These are phyloP conservation scores for Leptarthrus brevirostris DNA, from an alignment of 2,888 invertebrate species.

Conservation along the genomic window DNA sequence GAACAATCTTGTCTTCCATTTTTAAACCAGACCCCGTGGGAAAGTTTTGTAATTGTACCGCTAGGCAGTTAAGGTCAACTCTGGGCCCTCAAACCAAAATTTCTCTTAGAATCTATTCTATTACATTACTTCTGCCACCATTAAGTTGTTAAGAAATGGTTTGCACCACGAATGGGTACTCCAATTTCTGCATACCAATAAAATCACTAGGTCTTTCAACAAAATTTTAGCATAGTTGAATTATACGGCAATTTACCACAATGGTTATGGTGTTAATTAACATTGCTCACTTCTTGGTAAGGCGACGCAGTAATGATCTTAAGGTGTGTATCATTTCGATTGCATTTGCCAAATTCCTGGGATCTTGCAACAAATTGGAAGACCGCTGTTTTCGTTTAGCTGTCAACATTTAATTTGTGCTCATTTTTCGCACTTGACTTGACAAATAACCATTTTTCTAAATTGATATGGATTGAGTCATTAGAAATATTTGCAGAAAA, in stretches of 20 bases:
- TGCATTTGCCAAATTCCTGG: neutral
- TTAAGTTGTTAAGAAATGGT: no score
- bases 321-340: neutral
- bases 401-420: conserved; percentile 11
- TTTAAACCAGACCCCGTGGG: no score
- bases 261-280: conserved; percentile 41
- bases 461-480: conserved; percentile 36
- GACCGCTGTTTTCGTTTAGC: neutral
- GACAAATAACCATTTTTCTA: conserved; percentile 32
- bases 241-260: conserved; percentile 3
- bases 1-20: no score
- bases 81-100: no score
- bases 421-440: conserved; percentile 38
- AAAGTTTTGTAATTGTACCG: no score
- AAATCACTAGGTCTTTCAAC: no score
- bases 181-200: no score
- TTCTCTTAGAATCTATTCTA: no score
- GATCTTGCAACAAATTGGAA: conserved; percentile 34
- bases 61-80: no score
- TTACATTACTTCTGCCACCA: no score
- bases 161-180: no score
- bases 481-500: neutral
- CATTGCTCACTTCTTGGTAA: neutral
- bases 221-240: no score
- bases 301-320: neutral